phyloP scores from a whole-genome alignment of 2,113 vertebrate species.

The Falcunculus frontatus region DNA sequence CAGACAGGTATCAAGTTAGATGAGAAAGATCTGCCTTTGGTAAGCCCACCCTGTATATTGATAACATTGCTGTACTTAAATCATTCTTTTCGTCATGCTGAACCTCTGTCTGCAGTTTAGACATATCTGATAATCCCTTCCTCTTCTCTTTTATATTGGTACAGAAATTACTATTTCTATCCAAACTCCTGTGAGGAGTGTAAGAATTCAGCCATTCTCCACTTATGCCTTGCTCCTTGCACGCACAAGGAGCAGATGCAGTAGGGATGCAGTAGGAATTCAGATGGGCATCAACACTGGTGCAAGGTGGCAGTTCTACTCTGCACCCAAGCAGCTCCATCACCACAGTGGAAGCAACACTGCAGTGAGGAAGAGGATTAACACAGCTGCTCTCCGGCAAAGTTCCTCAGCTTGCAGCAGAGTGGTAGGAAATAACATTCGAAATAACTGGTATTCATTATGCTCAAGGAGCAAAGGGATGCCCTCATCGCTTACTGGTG shows the following conservation, averaged over 20 bases:
- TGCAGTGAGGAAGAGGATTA: neutral
- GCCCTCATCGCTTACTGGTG: neutral
- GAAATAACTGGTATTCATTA: neutral
- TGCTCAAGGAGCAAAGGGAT: neutral
- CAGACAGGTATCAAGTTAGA: neutral
- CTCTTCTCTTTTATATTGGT: neutral
- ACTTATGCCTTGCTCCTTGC: neutral
- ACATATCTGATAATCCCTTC: neutral
- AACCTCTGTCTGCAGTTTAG: neutral
- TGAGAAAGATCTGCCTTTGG: neutral
- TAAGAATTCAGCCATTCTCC: neutral
- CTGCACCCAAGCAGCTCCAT: neutral
- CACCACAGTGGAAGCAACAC: fast-evolving
- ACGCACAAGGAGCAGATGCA: neutral
- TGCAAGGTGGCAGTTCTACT: neutral
- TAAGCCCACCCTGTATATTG: neutral
- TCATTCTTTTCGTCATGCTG: neutral
- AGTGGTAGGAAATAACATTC: neutral
- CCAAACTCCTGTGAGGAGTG: fast-evolving
- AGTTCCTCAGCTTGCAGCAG: neutral
- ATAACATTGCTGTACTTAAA: neutral
- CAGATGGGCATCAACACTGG: fast-evolving
- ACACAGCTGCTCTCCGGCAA: neutral
- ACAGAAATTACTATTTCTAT: neutral
- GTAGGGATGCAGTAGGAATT: neutral